phyloP scores from a whole-genome alignment of 2,797 vertebrate species.

The Pelochelys cantorii region DNA sequence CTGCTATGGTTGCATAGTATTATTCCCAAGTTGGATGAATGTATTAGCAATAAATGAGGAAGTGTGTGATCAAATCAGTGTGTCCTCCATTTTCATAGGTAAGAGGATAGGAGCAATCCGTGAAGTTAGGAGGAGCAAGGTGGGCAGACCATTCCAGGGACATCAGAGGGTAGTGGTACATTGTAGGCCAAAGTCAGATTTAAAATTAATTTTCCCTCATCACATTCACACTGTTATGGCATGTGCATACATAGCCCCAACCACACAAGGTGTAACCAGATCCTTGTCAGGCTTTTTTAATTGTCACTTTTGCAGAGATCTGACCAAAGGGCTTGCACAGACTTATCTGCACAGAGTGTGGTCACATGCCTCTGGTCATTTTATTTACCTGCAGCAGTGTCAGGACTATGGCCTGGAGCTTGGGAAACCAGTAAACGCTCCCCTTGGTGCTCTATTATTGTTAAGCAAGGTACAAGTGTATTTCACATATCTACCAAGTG shows the following conservation, averaged over 20 bases:
- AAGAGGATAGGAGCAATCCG: conserved; percentile 3
- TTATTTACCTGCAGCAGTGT: neutral
- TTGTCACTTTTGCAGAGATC: neutral
- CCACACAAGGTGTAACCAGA: neutral
- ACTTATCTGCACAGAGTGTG: neutral
- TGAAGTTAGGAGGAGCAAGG: neutral
- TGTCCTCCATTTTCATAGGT: neutral
- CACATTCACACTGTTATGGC: rapidly evolving
- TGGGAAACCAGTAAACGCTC: neutral
- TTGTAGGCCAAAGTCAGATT: neutral
- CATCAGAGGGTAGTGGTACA: neutral
- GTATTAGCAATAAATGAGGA: neutral
- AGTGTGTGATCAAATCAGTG: neutral
- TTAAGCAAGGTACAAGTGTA: neutral
- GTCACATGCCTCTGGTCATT: neutral
- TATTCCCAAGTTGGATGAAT: conserved; percentile 11
- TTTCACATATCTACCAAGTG: neutral
- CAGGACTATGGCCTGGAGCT: neutral
- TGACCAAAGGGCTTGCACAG: neutral
- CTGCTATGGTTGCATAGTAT: conserved; percentile 7
- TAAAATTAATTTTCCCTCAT: neutral
- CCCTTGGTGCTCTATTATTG: neutral
- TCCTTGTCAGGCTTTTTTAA: rapidly evolving
- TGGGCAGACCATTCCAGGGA: neutral
- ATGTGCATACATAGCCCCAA: neutral